Percentiles rank a stretch among this genome's conserved stretches.
phyloP scores from a whole-genome alignment of 2,888 invertebrate species.

The Malachius bipustulatus region DNA sequence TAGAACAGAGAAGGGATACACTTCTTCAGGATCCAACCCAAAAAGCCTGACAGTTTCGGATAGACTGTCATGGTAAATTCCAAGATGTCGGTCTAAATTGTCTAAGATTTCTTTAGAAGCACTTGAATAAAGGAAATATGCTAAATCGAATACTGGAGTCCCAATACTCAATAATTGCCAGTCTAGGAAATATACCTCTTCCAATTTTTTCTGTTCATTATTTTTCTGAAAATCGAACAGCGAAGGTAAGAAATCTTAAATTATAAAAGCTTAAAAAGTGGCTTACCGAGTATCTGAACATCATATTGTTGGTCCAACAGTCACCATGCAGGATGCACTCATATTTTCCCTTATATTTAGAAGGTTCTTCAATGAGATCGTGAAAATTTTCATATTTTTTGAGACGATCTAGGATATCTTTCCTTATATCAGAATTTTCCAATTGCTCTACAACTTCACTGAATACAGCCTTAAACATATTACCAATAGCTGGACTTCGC shows the following conservation, averaged over 20 bases:
- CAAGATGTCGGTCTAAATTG: not conserved
- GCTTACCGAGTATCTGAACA: slow-evolving; percentile 26
- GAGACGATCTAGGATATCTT: too few species aligned
- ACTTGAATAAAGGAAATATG: slow-evolving; percentile 1
- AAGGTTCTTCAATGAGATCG: not conserved
- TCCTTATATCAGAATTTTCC: too few species aligned
- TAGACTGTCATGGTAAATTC: not conserved
- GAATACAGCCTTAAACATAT: not conserved
- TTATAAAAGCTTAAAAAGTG: too few species aligned
- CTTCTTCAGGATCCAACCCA: not conserved
- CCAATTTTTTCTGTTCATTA: too few species aligned
- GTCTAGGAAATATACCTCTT: not conserved
- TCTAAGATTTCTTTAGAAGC: slow-evolving; percentile 1
- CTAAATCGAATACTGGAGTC: not conserved
- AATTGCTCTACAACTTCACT: not conserved
- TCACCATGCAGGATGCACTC: slow-evolving; percentile 24
- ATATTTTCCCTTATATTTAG: slow-evolving; percentile 9
- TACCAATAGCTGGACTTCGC: not conserved
- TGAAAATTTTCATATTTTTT: not conserved
- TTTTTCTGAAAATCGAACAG: too few species aligned
- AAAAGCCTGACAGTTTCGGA: not conserved
- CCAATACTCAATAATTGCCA: not conserved
- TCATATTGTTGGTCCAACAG: slow-evolving; percentile 29
- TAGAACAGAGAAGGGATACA: not conserved
- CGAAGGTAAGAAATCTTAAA: too few species aligned